A percentile compares a stretch with the other conserved stretches of the same genome.
Evolutionary conservation across 2,888 invertebrate species (phyloP).

Genomic region (Caenorhabditis sp.): DNA sequence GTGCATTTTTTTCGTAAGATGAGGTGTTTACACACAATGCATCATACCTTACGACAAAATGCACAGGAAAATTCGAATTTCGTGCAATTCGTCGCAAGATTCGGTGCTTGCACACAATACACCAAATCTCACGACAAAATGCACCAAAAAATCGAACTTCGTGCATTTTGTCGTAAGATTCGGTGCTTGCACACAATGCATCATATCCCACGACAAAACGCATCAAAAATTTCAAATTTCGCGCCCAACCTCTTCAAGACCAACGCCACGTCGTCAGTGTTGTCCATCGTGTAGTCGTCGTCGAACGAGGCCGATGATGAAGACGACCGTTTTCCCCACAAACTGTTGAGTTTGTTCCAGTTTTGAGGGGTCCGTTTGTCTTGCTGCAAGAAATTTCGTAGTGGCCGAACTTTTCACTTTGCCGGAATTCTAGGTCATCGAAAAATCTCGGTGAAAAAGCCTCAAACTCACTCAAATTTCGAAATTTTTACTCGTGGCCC

Average conservation of each 20-base stretch:
- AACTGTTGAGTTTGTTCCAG: slow-evolving; percentile 72
- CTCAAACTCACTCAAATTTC: no score
- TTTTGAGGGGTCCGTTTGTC: slow-evolving; percentile 68
- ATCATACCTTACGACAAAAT: not conserved
- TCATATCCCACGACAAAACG: no score
- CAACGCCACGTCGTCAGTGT: slow-evolving; percentile 34
- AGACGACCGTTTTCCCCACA: slow-evolving; percentile 75
- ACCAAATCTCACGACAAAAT: not conserved
- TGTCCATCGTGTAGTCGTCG: slow-evolving; percentile 22
- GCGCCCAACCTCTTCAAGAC: slow-evolving; percentile 29
- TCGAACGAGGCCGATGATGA: slow-evolving; percentile 29
- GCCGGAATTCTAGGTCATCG: not conserved
- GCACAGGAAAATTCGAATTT: not conserved
- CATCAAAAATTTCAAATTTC: not conserved
- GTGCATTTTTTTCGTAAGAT: no score
- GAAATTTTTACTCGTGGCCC: not conserved
- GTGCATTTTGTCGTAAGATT: not conserved
- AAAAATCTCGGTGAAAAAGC: no score
- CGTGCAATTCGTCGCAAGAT: no score
- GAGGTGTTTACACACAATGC: not conserved
- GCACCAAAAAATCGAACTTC: no score
- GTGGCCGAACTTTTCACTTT: not conserved
- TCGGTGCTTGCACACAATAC: not conserved
- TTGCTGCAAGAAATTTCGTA: slow-evolving; percentile 33
- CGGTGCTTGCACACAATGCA: not conserved